phyloP scores from a whole-genome alignment of 2,888 invertebrate species.

The Muscina levida region DNA sequence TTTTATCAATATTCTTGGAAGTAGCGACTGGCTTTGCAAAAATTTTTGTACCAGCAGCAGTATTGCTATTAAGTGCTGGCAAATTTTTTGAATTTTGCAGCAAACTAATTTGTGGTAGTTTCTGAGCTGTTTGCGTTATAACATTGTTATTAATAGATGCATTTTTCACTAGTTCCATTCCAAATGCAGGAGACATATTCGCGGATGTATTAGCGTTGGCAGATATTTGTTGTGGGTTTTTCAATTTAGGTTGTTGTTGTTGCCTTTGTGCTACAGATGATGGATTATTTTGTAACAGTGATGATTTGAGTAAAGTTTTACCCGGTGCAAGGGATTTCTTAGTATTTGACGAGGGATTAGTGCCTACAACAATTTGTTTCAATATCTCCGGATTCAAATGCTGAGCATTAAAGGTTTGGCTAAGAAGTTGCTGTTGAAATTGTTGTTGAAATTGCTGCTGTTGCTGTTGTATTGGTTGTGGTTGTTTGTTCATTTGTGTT shows the following conservation, averaged over 20 bases:
- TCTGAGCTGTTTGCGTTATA: constrained; percentile 43
- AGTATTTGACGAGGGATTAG: constrained; percentile 17
- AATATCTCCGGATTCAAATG: constrained; percentile 59
- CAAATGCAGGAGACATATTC: constrained; percentile 44
- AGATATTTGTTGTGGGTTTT: neutral
- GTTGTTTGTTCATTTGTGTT: constrained; percentile 38
- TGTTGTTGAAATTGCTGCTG: constrained; percentile 9
- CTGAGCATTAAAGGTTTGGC: constrained; percentile 23
- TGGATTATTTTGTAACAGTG: constrained; percentile 46
- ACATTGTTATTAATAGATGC: neutral
- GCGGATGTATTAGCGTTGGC: constrained; percentile 48
- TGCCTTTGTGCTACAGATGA: constrained; percentile 32
- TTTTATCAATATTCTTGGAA: too few species aligned
- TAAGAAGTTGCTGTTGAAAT: constrained; percentile 49
- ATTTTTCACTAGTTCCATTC: constrained; percentile 47
- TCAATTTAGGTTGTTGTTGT: constrained; percentile 36
- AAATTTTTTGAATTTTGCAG: constrained; percentile 48
- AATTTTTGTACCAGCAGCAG: neutral
- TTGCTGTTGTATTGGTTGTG: too few species aligned
- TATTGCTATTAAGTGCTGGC: constrained; percentile 9
- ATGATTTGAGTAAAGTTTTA: constrained; percentile 49
- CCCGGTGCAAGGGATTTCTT: constrained; percentile 37
- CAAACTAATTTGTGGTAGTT: constrained; percentile 56
- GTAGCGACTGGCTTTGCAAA: too few species aligned
- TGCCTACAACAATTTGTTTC: constrained; percentile 66